These are phyloP conservation scores for Taenioides sp. DNA, from an alignment of 2,797 vertebrate genomes.

Conservation along the genomic window DNA sequence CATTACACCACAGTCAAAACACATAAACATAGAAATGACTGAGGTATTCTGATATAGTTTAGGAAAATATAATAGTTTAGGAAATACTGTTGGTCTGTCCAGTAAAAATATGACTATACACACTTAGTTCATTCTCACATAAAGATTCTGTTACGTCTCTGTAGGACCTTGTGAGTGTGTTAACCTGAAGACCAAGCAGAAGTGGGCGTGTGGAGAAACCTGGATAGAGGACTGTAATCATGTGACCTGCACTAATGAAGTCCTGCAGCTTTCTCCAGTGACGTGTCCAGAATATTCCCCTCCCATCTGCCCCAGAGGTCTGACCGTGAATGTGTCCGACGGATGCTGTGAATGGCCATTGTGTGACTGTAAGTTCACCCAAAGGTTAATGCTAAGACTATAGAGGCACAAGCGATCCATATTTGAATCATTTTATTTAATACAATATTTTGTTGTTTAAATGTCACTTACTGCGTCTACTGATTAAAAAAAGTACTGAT, in stretches of 20 bases:
- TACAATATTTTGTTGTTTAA: no score
- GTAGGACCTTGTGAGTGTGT: conserved; percentile 35
- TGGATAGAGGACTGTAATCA: conserved; percentile 71
- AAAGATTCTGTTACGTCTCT: not conserved
- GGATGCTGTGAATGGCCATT: conserved; percentile 67
- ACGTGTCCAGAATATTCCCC: conserved; percentile 33
- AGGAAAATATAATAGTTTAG: no score
- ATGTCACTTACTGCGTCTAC: no score
- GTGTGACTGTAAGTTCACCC: conserved; percentile 74
- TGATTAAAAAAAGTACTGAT: no score
- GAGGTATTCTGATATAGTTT: no score
- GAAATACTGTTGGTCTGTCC: no score
- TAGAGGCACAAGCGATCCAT: not conserved
- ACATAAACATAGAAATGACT: no score
- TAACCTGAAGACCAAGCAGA: conserved; percentile 42
- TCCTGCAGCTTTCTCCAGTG: conserved; percentile 51
- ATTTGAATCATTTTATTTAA: no score
- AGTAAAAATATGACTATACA: no score
- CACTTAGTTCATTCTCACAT: no score
- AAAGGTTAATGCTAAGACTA: not conserved
- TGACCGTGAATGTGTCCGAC: conserved; percentile 43
- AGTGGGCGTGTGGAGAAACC: conserved; percentile 42
- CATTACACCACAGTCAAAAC: no score
- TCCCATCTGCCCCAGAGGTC: conserved; percentile 60
- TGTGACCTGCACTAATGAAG: conserved; percentile 43